Evolutionary conservation across 30 jellyfish, hydroid and myxozoan species (phyloP).

Genomic region (Cassiopea andromeda): DNA sequence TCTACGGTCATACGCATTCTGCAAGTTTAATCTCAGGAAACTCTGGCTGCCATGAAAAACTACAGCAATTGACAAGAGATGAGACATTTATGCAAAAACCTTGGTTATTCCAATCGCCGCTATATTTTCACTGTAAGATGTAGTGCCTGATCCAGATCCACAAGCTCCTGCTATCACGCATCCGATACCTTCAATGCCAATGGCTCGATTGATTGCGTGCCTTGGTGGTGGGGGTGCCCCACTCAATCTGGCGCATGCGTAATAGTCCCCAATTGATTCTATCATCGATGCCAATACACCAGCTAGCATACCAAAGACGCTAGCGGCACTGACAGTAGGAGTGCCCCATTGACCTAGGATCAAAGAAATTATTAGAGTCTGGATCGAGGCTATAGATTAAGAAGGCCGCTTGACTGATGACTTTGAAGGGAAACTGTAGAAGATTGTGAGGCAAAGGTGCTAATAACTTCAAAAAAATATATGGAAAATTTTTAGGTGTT

Average conservation of each 20-base stretch:
- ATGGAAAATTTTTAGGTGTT: too few species aligned
- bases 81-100: too few species aligned
- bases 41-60: too few species aligned
- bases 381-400: neutral
- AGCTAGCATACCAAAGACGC: constrained; percentile 88
- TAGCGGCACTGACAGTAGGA: constrained; percentile 83
- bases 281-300: constrained; percentile 90
- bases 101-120: constrained; percentile 97
- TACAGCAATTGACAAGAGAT: too few species aligned
- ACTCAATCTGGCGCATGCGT: constrained; percentile 91
- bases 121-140: constrained; percentile 92
- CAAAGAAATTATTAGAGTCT: neutral
- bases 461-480: too few species aligned
- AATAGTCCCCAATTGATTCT: constrained; percentile 91
- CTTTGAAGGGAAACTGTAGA: too few species aligned
- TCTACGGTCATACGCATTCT: too few species aligned
- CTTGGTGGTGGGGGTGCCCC: constrained; percentile 93
- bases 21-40: too few species aligned
- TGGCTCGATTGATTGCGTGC: constrained; percentile 92
- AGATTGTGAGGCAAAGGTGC: too few species aligned
- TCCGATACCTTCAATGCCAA: constrained; percentile 90
- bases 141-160: constrained; percentile 99
- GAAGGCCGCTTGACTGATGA: too few species aligned
- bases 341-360: constrained; percentile 92
- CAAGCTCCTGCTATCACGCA: constrained; percentile 94